Percentiles rank a stretch among this genome's conserved stretches.
Conservation (phyloP, 1,140 invertebrate genomes). For the Drosophila lacteicornis region DNA sequence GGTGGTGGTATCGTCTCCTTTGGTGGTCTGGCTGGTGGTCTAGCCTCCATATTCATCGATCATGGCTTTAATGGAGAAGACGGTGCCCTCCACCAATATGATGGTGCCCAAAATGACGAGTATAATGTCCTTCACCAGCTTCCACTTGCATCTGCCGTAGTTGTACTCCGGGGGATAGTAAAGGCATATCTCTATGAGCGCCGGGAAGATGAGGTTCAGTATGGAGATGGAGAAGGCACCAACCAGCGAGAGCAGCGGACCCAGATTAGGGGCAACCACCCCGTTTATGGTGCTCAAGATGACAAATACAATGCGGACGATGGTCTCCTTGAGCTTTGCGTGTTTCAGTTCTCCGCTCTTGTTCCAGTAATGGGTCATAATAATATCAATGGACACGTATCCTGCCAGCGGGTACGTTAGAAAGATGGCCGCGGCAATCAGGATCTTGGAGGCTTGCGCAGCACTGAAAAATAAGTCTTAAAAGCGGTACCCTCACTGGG, state of each 20-base stretch:
- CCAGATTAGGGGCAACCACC: slow-evolving; percentile 50
- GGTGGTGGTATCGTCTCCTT: no score
- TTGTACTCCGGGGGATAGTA: slow-evolving; percentile 31
- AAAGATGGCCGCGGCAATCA: slow-evolving; percentile 33
- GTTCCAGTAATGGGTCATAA: slow-evolving; percentile 34
- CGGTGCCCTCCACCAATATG: slow-evolving; percentile 31
- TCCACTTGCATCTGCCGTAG: slow-evolving; percentile 48
- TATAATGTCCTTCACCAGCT: slow-evolving; percentile 36
- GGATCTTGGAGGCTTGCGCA: slow-evolving; percentile 24
- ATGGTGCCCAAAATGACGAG: slow-evolving; percentile 30
- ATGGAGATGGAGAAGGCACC: slow-evolving; percentile 56
- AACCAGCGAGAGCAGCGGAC: slow-evolving; percentile 48
- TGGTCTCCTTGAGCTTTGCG: slow-evolving; percentile 22
- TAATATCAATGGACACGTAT: slow-evolving; percentile 53
- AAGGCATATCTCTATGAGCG: slow-evolving; percentile 47
- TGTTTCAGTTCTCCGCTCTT: slow-evolving; percentile 1
- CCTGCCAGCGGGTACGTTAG: slow-evolving; percentile 52
- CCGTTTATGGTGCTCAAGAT: slow-evolving; percentile 29
- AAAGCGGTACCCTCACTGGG: no score
- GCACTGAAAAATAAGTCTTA: not conserved
- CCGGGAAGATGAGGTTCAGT: slow-evolving; percentile 55
- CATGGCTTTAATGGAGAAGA: slow-evolving; percentile 21
- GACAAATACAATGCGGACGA: slow-evolving; percentile 5
- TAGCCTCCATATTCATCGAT: not conserved
- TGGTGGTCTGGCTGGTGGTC: no score